A percentile compares a stretch with the other conserved stretches of the same genome.
These are phyloP conservation scores for Xylocampa areola DNA, from an alignment of 2,888 invertebrate genomes.

Conservation along the genomic window DNA sequence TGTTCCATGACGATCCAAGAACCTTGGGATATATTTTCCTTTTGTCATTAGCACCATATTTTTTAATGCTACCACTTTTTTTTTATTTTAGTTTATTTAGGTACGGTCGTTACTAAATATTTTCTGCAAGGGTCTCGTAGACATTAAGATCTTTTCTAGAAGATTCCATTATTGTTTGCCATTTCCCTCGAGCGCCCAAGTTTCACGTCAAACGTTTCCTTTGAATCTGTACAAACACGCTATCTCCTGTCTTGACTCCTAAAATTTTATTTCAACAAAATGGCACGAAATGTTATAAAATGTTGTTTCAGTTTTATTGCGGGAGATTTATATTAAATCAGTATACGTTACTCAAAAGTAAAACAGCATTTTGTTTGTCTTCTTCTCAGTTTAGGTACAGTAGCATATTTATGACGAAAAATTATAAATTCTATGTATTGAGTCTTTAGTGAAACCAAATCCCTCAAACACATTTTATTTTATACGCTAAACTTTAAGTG, in stretches of 20 bases:
- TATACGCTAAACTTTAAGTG: slow-evolving; percentile 1
- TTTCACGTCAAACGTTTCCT: slow-evolving; percentile 48
- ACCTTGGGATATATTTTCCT: no score
- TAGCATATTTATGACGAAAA: no score
- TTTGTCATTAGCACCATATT: no score
- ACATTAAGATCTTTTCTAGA: slow-evolving; percentile 50
- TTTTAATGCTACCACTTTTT: not conserved
- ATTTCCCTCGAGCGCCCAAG: slow-evolving; percentile 46
- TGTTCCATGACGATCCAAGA: no score
- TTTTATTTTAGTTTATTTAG: not conserved
- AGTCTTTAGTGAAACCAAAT: not conserved
- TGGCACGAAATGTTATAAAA: slow-evolving; percentile 5
- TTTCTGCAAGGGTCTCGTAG: slow-evolving; percentile 40
- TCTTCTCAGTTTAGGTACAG: no score
- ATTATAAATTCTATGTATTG: not conserved
- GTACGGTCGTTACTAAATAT: slow-evolving; percentile 50
- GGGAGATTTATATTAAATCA: not conserved
- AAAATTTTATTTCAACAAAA: slow-evolving; percentile 25
- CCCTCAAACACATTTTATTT: not conserved
- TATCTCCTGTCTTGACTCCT: slow-evolving; percentile 40
- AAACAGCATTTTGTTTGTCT: no score
- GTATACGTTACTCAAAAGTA: not conserved
- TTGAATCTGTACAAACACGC: slow-evolving; percentile 41
- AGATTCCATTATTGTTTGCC: slow-evolving; percentile 55
- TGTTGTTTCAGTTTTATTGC: not conserved